Evolutionary conservation across 1,140 invertebrate species (phyloP), one percentile per base, ranked within the genome.

Genomic region (Wasmannia auropunctata): DNA sequence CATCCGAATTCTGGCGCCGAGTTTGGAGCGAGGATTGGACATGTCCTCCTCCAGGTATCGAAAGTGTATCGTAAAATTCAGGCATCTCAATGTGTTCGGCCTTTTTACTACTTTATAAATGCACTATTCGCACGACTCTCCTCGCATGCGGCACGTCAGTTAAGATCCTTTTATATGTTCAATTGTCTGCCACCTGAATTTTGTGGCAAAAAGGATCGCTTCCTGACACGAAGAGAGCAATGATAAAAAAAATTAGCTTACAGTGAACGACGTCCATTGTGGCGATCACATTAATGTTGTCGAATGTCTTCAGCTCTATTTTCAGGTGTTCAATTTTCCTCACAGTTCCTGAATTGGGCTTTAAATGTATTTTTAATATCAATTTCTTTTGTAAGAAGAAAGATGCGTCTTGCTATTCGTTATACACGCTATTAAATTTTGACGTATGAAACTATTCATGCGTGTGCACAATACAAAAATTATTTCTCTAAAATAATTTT

Each of bases 1-100:
- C 95, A 97, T 97, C 92, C 96, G 97, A 92, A 97, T 98, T 92
- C 95, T 97, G 95, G 97, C 97, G 92, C 97, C 97, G 88, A 97
- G 97, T 94, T 95, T 97, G 96, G 97, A 97, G 95, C 96, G 97
- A 94, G 96, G 97, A 91, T 95, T 97, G 93, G 97, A 97, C 94
- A 95, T 94, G 86, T 94, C 92, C 92, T 93, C 92, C 91, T 90
- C 89, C 89, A 90, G 93, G 88, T 93, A 92, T 62, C 85, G 43
- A 90, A 49, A 77, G 25, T 81, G 58, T 58, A 60, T 85, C 40
- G 34, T 89, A 10, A 88, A 79, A 37, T 11, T 14, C 72, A 79
- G 49, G 37, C 62, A 58, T 34, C 10, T 65, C 25, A 28, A 87
- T 76, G 76, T 67, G 19, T 63, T 70, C 25, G 28, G 11, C 16